Evolutionary conservation across 2,888 invertebrate species (phyloP), one percentile per base, ranked within the genome.

Genomic region (Desoria tigrina): DNA sequence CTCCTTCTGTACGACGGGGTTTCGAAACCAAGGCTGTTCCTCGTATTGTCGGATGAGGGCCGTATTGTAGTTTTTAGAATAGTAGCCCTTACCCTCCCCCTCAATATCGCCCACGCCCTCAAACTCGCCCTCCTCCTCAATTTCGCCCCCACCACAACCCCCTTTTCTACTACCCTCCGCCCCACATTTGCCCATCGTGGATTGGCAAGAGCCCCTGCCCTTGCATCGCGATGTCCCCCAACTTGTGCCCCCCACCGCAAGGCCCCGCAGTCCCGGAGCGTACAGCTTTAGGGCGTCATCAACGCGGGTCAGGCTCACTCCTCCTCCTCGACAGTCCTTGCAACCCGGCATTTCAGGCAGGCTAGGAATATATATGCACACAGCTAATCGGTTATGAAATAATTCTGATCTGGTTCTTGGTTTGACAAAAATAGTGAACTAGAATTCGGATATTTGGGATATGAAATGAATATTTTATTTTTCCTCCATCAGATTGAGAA

Each of bases 21-120:
- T 71, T 16, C 63, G 57, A 53, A 73, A 72, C 74, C 74, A 74
- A 1, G 74, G 71, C 39, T 74, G 74, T 26, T 69, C 63, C 55
- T 72, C 71, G 42, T 74, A 74, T 27, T 61, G 49, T 4, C 60
- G 39, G 11, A 68, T 62, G 26, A 63, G 58, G 27, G 69, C 66
- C 11, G 68, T 56, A 27, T 67, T 65, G 32, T 69, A 69, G 54
- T 71, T 72, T 42, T 63, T 62, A 11, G 59, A 61, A 68, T 69
- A 72, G 37, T 69, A 74, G 2, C 60, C 51, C 56, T 74, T 58
- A 37, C 74, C 72, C 21, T 63, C 57, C 24, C 61, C 63, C 14
- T 55, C 58, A 1, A 63, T 42, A 9, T 61, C 42, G 42, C 74
- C 71, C n/a, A 63, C 61, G 11, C 56, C 39, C n/a, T 55, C 18